Evolutionary conservation across 2,888 invertebrate genomes (phyloP).

Genomic region (Sturmia bella): DNA sequence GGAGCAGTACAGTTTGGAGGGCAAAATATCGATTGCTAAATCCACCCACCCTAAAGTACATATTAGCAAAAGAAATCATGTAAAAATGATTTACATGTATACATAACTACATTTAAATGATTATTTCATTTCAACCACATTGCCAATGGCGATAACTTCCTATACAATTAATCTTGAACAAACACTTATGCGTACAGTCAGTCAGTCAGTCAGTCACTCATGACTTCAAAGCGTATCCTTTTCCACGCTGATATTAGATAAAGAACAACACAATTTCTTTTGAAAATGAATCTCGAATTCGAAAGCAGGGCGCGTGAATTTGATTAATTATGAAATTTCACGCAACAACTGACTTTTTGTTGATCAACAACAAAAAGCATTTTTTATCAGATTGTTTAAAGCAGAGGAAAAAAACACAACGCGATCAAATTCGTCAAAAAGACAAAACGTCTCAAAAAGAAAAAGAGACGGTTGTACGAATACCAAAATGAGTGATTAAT

Average conservation of each 20-base stretch:
- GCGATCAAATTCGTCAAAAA: slow-evolving; percentile 50
- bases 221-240: slow-evolving; percentile 69
- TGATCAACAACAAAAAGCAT: slow-evolving; percentile 47
- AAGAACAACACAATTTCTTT: slow-evolving; percentile 46
- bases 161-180: slow-evolving; percentile 59
- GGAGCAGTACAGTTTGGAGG: too few relatives aligned
- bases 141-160: slow-evolving; percentile 65
- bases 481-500: slow-evolving; percentile 49
- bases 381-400: slow-evolving; percentile 1
- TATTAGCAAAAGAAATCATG: too few relatives aligned
- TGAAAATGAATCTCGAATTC: slow-evolving; percentile 21
- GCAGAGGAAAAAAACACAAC: slow-evolving; percentile 24
- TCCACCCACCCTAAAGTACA: too few relatives aligned
- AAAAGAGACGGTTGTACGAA: neutral
- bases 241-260: slow-evolving; percentile 68
- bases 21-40: neutral
- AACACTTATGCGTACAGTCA: slow-evolving; percentile 39
- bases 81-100: too few relatives aligned
- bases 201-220: slow-evolving; percentile 58
- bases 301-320: slow-evolving; percentile 75
- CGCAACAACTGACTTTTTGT: slow-evolving; percentile 78
- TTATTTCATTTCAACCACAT: slow-evolving; percentile 34
- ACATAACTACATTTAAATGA: too few relatives aligned
- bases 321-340: slow-evolving; percentile 82
- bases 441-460: slow-evolving; percentile 29